Percentiles rank a stretch among this genome's conserved stretches.
Evolutionary conservation across 2,888 invertebrate genomes (phyloP).

Genomic region (Amblyjoppa fuscipennis): DNA sequence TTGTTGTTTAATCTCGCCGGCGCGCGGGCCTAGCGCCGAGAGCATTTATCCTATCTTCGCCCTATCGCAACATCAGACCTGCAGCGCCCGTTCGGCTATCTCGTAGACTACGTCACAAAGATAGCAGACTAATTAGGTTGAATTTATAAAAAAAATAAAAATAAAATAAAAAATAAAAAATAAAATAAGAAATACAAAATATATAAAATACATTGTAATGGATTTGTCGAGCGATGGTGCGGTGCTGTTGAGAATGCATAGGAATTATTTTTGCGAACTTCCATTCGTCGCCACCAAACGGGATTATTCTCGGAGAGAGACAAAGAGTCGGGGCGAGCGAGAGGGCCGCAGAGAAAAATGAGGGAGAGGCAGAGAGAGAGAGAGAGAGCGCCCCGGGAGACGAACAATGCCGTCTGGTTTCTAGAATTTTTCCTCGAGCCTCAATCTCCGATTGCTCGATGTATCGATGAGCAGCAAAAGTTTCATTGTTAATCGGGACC

Average conservation of each 20-base stretch:
- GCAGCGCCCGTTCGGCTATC: neutral
- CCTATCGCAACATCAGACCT: slow-evolving; percentile 38
- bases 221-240: slow-evolving; percentile 45
- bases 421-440: slow-evolving; percentile 55
- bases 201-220: neutral
- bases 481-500: neutral
- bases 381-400: slow-evolving; percentile 46
- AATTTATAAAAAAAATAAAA: slow-evolving; percentile 51
- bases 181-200: slow-evolving; percentile 46
- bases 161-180: slow-evolving; percentile 52
- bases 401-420: slow-evolving; percentile 65
- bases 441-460: slow-evolving; percentile 35
- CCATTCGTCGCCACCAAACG: slow-evolving; percentile 40
- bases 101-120: slow-evolving; percentile 24
- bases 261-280: slow-evolving; percentile 53
- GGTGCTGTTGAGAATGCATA: slow-evolving; percentile 32
- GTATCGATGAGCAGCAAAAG: slow-evolving; percentile 2
- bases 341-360: slow-evolving; percentile 18
- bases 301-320: slow-evolving; percentile 59
- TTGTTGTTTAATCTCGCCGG: neutral
- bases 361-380: slow-evolving; percentile 21
- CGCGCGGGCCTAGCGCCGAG: slow-evolving; percentile 52
- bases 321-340: slow-evolving; percentile 3
- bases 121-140: neutral
- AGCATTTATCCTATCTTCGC: slow-evolving; percentile 47